Evolutionary conservation across 2,888 invertebrate species (phyloP), one percentile per base, ranked within the genome.

Genomic region (Siphlonurus alternatus): DNA sequence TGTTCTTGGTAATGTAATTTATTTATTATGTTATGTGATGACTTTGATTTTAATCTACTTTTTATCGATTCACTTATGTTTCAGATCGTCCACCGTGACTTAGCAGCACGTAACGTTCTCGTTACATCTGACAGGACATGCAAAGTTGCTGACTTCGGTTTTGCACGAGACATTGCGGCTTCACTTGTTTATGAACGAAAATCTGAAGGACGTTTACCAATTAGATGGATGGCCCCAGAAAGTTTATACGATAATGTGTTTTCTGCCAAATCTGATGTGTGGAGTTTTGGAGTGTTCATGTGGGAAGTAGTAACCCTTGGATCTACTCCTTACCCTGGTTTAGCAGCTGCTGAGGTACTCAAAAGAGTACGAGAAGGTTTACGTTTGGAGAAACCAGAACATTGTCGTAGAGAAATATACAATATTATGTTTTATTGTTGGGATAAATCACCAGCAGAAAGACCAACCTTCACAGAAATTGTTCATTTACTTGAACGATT

Each of bases 241-340:
- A 93, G 94, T 1, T 82, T 96, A 1, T 93, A 91, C 74, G 94
- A 96, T 73, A 94, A 94, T 73, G 85, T 94, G 72, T 96, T 93
- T 77, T 92, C 93, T 15, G 86, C 89, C 1, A 93, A 94, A 76
- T 93, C 93, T 1, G 96, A 96, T 74, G 89, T 95, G 59, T 96
- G 95, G 95, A 93, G 94, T 70, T 96, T 94, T 71, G 95, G 95
- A 0, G 88, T 96, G 18, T 80, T 96, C 10, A 84, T 95, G 71
- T 97, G 96, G 96, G 96, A 96, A 77, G 92, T 96, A 62, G 92
- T 95, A 10, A 95, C 96, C 0, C 81, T 96, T 19, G 95, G 95
- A 20, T 93, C 94, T 24, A 94, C 94, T 62, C 96, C 96, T 0
- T 96, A 96, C 76, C 95, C 95, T 0, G 94, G 94, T 0, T 80